phyloP scores from a whole-genome alignment of 53 echinoderm and acorn worm species.

The Antedon mediterranea region DNA sequence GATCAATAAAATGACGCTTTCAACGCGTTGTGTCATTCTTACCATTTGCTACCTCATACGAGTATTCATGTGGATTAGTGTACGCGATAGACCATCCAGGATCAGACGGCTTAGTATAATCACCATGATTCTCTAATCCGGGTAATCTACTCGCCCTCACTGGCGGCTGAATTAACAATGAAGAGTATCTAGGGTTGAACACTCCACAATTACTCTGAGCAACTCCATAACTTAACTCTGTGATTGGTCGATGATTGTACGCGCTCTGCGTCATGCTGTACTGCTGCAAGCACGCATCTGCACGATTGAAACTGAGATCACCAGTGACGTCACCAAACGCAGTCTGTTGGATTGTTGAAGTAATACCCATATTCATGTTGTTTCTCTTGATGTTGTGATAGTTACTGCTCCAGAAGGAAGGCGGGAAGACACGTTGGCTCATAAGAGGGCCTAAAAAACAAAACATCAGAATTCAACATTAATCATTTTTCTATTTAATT shows the following conservation, averaged over 20 bases:
- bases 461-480: too few species aligned
- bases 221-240: constrained; percentile 69
- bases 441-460: constrained; percentile 28
- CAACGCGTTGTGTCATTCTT: too few species aligned
- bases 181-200: constrained; percentile 87
- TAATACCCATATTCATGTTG: neutral
- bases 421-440: constrained; percentile 80
- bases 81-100: constrained; percentile 42
- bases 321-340: constrained; percentile 4
- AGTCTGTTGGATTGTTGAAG: neutral
- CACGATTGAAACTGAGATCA: neutral
- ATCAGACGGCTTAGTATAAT: constrained; percentile 40
- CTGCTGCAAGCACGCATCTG: constrained; percentile 50
- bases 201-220: constrained; percentile 34
- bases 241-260: constrained; percentile 37
- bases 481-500: neutral
- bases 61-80: constrained; percentile 21
- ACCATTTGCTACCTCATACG: neutral
- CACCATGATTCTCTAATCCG: constrained; percentile 66
- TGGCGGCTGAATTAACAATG: constrained; percentile 84
- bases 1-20: too few species aligned
- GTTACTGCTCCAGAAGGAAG: constrained; percentile 93
- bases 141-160: constrained; percentile 28
- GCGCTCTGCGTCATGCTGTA: constrained; percentile 5
- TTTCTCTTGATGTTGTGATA: constrained; percentile 32